Evolutionary conservation across 2,888 invertebrate species (phyloP), one percentile per base, ranked within the genome.

Genomic region (Zhuqinia jingwanae): DNA sequence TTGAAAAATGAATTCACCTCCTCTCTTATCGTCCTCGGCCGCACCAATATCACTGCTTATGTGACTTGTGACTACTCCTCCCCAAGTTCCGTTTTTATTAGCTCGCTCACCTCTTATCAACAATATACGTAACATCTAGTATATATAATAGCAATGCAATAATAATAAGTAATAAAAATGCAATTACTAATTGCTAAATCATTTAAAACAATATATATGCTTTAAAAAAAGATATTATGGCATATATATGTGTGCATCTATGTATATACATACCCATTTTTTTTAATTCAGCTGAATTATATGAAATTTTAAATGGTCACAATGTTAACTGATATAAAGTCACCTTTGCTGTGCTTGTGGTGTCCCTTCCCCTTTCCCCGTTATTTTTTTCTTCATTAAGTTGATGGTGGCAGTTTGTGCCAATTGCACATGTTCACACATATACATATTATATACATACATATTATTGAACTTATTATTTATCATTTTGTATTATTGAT

Each of bases 81-180:
- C 82, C 75, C 75, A 82, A 82, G 82, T 82, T 82, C 82, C 82
- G 82, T 75, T 82, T 75, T 20, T 50, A 36, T 36, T 36, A 36
- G 36, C 36, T 63, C 22, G 17, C 10, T 58, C 36, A 36, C 36
- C 36, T 8, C 45, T 78, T 78, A 63, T 78, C 78, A 27, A 0
- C 63, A 30, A 30, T 25, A 56, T 17, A 53, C 36, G 8, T 6
- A 36, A 8, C 8, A 27, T 17, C n/a, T n/a, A n/a, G n/a, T n/a
- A n/a, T n/a, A n/a, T n/a, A n/a, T n/a, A n/a, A n/a, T n/a, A n/a
- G n/a, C n/a, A n/a, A n/a, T n/a, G n/a, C n/a, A n/a, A 75, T 75
- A 76, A 70, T 20, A 8, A 36, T 36, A 36, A 36, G 36, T 36
- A 36, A 36, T 36, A 36, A 6, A 70, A 45, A 36, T 78, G 47